Evolutionary conservation across 2,113 vertebrate genomes (phyloP), one percentile per base, ranked within the genome.

Genomic region (Echinops telfairi): DNA sequence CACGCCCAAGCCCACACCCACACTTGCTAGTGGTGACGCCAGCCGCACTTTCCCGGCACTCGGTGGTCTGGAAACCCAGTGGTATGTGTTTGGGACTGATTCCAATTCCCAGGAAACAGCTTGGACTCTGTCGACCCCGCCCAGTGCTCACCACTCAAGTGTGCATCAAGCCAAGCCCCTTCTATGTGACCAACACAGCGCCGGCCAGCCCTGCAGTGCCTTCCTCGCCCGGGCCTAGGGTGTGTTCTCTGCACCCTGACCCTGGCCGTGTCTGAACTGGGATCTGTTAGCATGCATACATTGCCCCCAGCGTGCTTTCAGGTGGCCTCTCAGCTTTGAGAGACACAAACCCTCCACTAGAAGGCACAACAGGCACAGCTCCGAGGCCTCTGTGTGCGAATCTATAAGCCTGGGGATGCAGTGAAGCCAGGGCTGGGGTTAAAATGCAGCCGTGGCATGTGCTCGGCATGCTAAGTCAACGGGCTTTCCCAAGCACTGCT

Each of bases 241-340:
- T 3, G 9, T 43, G 15, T 36, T 47, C 4, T 47, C 68, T 71
- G 31, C 14, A 0, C 33, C 40, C 36, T 71, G n/a, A 17, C 40
- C 58, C n/a, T 5, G 0, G 17, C 1, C 17, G 1, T 6, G 25
- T 15, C 14, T 4, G 0, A 16, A 9, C 38, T 29, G 15, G 10
- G 57, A 70, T 27, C 9, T 0, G 23, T 27, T 4, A 16, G 27
- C 25, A 31, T n/a, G n/a, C 14, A 75, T 15, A 1, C 82, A 5
- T 25, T n/a, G 29, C 27, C 33, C 38, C 1, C 25, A 5, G 17
- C 77, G 20, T 2, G 43, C n/a, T 31, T 71, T 29, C 47, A 79
- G 64, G 27, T 60, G 17, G 68, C 33, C 80, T 36, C n/a, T 40
- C 40, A 9, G 40, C 31, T 25, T 89, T 77, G 16, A 57, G 57